Base-by-base conservation (phyloP, 2,888 invertebrate genomes). In the Girardia tigrina region DNA sequence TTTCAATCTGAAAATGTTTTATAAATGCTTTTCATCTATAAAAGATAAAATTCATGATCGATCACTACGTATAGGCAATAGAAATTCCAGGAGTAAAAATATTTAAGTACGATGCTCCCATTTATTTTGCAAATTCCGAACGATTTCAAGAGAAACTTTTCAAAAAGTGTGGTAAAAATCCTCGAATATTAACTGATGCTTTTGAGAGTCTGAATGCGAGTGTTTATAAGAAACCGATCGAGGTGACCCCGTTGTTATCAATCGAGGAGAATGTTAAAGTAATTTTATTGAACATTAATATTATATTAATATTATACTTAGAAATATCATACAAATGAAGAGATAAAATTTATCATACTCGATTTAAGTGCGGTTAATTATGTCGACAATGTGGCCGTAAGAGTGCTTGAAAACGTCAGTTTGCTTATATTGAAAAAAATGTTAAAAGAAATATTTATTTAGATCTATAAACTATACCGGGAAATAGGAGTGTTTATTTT, bases 271-370 rank as follows among this genome's bases (percentile, higher is more conserved):
- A n/a, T 20, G 4, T 20, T 56, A 56, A 56, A 56, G 56, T 8
- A 56, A 56, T 56, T 6, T 20, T 20, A 56, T 20, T 36, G 36
- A 36, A 12, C 36, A 16, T 12, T 36, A 16, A 16, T 16, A 36
- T 36, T 12, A 36, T 36, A 12, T 12, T 36, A 12, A 36, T 36
- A 12, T 36, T 36, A 36, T 36, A 36, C 16, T 36, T 36, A 36
- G 36, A 16, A 56, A 6, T 56, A 56, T 56, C 8, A 56, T n/a
- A 20, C n/a, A 23, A 56, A 56, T 56, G 23, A 4, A 16, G 23
- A 56, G n/a, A n/a, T 56, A n/a, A 56, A 56, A 56, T 56, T 56
- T n/a, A 56, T 56, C n/a, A 56, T 56, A 6, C n/a, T 56, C n/a
- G 56, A 56, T 56, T 56, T 56, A n/a, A 4, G 56, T 4, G 20